phyloP scores from a whole-genome alignment of 2,888 invertebrate genomes.

The Carpatolechia fugitivella region DNA sequence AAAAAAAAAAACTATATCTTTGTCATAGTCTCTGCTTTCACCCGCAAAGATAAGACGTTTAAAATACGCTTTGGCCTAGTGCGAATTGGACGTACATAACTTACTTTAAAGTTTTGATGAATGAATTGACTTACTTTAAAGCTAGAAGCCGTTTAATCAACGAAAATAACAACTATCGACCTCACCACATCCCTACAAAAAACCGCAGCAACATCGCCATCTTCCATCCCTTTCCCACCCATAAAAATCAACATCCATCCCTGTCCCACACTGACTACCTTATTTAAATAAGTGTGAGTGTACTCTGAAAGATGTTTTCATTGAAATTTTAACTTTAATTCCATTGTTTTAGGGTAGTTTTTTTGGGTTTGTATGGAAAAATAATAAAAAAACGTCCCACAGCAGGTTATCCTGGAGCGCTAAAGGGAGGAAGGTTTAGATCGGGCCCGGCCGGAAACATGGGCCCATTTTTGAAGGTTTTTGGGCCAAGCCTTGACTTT shows the following conservation, averaged over 20 bases:
- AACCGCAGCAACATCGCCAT: slow-evolving; percentile 65
- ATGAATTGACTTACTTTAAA: too few relatives aligned
- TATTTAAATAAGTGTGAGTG: slow-evolving; percentile 75
- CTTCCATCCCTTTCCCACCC: slow-evolving; percentile 50
- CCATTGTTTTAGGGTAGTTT: slow-evolving; percentile 36
- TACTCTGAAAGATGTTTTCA: slow-evolving; percentile 35
- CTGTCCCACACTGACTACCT: slow-evolving; percentile 68
- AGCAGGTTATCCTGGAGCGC: slow-evolving; percentile 59
- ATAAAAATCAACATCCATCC: slow-evolving; percentile 46
- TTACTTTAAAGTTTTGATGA: too few relatives aligned
- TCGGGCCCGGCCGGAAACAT: slow-evolving; percentile 64
- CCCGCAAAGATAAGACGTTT: too few relatives aligned
- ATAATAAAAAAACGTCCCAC: slow-evolving; percentile 57
- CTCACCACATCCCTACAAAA: slow-evolving; percentile 49
- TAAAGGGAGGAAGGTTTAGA: slow-evolving; percentile 58
- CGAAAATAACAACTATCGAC: slow-evolving; percentile 35
- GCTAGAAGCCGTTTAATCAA: too few relatives aligned
- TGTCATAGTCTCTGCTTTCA: too few relatives aligned
- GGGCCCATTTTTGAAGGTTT: slow-evolving; percentile 46
- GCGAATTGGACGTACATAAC: too few relatives aligned
- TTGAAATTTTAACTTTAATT: slow-evolving; percentile 43
- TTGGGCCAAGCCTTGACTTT: slow-evolving; percentile 35
- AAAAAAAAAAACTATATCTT: too few relatives aligned
- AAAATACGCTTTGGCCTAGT: too few relatives aligned
- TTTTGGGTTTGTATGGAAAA: slow-evolving; percentile 26